A percentile compares a stretch with the other conserved stretches of the same genome.
Conservation (phyloP, 2,888 invertebrate genomes). For the Nymphalis urticae region DNA sequence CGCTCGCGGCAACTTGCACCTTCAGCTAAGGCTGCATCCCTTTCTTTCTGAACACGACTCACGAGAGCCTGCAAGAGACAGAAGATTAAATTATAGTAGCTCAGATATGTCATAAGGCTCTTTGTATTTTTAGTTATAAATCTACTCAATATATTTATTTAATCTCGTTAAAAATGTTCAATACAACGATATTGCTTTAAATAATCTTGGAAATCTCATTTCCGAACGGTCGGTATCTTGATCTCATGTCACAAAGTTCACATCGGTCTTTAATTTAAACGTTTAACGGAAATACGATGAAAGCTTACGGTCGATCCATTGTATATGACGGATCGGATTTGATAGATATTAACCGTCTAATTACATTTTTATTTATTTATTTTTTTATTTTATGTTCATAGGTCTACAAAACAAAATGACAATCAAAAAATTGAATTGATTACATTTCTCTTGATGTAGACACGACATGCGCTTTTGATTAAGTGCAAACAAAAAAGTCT, state of each 20-base stretch:
- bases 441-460: too few species aligned
- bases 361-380: too few species aligned
- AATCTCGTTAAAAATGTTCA: not conserved
- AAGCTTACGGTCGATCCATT: not conserved
- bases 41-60: constrained; percentile 92
- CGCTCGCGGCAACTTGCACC: constrained; percentile 91
- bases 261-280: constrained; percentile 23
- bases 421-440: too few species aligned
- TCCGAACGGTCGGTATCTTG: constrained; percentile 15
- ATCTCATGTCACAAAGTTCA: constrained; percentile 28
- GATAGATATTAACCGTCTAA: not conserved
- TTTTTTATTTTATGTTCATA: too few species aligned
- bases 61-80: constrained; percentile 83
- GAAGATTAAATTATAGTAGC: not conserved
- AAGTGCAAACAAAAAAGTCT: too few species aligned
- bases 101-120: not conserved
- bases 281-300: constrained; percentile 25
- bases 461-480: too few species aligned
- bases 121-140: not conserved
- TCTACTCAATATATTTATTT: not conserved
- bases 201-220: constrained; percentile 16
- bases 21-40: constrained; percentile 91
- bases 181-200: not conserved
- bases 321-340: constrained; percentile 11
- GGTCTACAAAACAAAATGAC: too few species aligned